phyloP scores from a whole-genome alignment of 2,113 vertebrate species.

The Heliornis fulica region DNA sequence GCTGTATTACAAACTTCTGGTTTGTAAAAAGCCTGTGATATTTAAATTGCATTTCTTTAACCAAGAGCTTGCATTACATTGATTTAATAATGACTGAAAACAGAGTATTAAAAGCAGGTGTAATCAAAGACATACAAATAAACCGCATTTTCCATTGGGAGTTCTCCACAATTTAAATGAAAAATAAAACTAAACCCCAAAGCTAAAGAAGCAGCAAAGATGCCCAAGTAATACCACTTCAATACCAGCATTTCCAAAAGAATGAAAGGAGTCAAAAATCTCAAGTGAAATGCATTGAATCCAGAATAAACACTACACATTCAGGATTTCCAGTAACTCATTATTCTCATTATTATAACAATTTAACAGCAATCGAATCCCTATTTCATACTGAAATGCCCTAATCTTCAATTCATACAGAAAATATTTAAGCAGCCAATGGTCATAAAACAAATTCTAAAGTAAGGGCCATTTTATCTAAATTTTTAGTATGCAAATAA shows the following conservation, averaged over 20 bases:
- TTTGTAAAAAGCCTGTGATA: neutral
- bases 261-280: neutral
- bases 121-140: neutral
- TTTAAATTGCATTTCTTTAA: neutral
- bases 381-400: neutral
- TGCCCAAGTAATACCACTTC: neutral
- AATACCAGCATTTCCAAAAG: neutral
- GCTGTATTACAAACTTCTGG: neutral
- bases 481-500: neutral
- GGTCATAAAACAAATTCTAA: neutral
- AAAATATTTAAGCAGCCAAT: neutral
- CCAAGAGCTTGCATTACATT: neutral
- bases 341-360: neutral
- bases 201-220: neutral
- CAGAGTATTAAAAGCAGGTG: neutral
- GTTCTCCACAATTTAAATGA: neutral
- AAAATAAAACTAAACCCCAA: neutral
- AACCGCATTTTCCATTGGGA: neutral
- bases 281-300: neutral
- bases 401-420: neutral
- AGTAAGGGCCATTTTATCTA: neutral
- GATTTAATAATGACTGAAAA: neutral
- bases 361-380: neutral
- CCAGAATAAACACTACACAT: neutral
- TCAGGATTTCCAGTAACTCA: neutral